Evolutionary conservation across 1,140 invertebrate species (phyloP).

Genomic region (Trichogramma pretiosum): DNA sequence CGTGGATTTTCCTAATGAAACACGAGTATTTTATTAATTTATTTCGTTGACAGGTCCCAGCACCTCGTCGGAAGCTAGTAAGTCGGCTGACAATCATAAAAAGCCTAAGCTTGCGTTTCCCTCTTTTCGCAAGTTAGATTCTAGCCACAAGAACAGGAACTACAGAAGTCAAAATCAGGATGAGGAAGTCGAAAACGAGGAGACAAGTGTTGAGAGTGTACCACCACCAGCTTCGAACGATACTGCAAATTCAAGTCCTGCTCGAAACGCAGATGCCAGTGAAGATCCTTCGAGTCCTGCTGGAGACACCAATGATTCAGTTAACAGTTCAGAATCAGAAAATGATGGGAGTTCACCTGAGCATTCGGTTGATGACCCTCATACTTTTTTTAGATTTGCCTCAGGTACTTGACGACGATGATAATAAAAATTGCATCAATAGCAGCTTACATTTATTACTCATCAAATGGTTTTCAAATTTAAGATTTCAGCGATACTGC

Average conservation of each 20-base stretch:
- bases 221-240: background rate
- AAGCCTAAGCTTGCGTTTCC: too few relatives aligned
- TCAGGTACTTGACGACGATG: too few relatives aligned
- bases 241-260: background rate
- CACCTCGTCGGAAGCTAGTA: too few relatives aligned
- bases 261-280: background rate
- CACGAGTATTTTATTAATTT: too few relatives aligned
- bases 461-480: too few relatives aligned
- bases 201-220: conserved; percentile 7
- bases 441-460: background rate
- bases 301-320: background rate
- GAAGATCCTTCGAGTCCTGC: conserved; percentile 3
- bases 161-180: conserved; percentile 21
- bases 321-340: background rate
- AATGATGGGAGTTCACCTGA: background rate
- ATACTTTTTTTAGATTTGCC: background rate
- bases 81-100: too few relatives aligned
- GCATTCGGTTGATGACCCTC: background rate
- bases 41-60: too few relatives aligned
- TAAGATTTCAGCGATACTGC: conserved; percentile 32
- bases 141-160: conserved; percentile 23
- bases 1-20: too few relatives aligned
- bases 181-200: conserved; percentile 7
- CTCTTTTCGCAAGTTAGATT: conserved; percentile 22
- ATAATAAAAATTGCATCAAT: conserved; percentile 4